phyloP scores from a whole-genome alignment of 2,888 invertebrate species.

The Acanthosepion esculentum region DNA sequence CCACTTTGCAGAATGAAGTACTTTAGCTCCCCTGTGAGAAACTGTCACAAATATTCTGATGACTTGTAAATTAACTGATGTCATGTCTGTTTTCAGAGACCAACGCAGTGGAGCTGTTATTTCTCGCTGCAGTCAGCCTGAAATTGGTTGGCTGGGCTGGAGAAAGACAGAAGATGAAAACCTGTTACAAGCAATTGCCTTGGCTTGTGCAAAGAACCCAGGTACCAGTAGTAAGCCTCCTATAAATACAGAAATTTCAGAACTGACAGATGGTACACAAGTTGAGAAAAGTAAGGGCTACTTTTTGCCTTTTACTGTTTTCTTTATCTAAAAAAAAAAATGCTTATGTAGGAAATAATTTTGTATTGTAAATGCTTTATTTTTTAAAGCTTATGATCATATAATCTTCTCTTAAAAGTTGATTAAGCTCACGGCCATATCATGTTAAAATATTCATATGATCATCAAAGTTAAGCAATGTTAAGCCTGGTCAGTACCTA shows the following conservation, averaged over 20 bases:
- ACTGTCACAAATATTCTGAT: background rate
- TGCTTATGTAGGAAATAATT: too few species aligned
- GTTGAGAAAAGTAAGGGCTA: background rate
- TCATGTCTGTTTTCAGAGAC: slow-evolving; percentile 78
- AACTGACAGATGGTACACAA: slow-evolving; percentile 24
- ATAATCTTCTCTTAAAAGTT: too few species aligned
- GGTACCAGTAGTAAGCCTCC: slow-evolving; percentile 56
- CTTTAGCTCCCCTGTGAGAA: background rate
- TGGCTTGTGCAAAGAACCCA: slow-evolving; percentile 64
- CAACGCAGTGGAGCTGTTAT: slow-evolving; percentile 91
- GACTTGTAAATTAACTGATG: background rate
- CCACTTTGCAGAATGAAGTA: background rate
- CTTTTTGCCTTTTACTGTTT: background rate
- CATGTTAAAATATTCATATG: too few species aligned
- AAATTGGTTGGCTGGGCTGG: slow-evolving; percentile 96
- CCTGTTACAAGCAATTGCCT: slow-evolving; percentile 80
- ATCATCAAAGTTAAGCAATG: too few species aligned
- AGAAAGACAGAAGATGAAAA: slow-evolving; percentile 91
- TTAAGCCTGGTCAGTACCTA: too few species aligned
- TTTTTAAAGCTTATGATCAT: too few species aligned
- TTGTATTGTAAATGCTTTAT: too few species aligned
- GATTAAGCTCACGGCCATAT: too few species aligned
- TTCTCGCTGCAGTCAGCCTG: slow-evolving; percentile 94
- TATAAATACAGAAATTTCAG: slow-evolving; percentile 42
- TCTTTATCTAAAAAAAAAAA: too few species aligned